Base-by-base conservation (phyloP, 2,888 invertebrate species). In the Tricholauxania praeusta region DNA sequence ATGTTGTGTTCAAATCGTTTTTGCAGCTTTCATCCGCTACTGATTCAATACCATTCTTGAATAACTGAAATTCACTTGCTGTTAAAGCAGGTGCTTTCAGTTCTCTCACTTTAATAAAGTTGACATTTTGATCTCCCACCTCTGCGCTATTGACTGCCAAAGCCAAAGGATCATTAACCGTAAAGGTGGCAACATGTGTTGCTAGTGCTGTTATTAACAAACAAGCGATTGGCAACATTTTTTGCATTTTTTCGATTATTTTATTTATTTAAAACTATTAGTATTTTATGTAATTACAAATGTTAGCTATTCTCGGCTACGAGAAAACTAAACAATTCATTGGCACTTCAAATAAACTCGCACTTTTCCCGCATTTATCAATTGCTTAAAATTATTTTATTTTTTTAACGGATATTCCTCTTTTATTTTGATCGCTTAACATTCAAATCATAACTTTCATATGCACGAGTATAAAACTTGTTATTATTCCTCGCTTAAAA, bases 1-100 rank as follows among this genome's bases (percentile, higher is more conserved):
- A 75, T 22, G 84, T 84, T 65, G 77, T 69, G 79, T 84, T 84
- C 70, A 85, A 78, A 78, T 83, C 84, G 15, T 72, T 71, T 59
- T 76, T 78, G 72, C 85, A 85, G 8, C 68, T 72, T 57, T 65
- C 67, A 68, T 79, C 79, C 64, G 73, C 67, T 6, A 84, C 78
- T 10, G 78, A 71, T 32, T 74, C 72, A 62, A 84, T 75, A 76
- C 82, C 78, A 48, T 78, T 75, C 47, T 73, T 75, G 67, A 81
- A 82, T 55, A 79, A 72, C 59, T 79, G 73, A 69, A 80, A 78
- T 71, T 81, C 80, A 48, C 63, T 67, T 19, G 74, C 32, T 17
- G 79, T 74, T 53, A 80, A 51, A 55, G 71, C 68, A 12, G 72
- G 12, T 15, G 28, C 22, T 17, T 67, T 67, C 10, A 28, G 39